Percentiles rank a stretch among this genome's conserved stretches.
phyloP scores from a whole-genome alignment of 2,797 vertebrate genomes.

The Neosilurus mollespiculum region DNA sequence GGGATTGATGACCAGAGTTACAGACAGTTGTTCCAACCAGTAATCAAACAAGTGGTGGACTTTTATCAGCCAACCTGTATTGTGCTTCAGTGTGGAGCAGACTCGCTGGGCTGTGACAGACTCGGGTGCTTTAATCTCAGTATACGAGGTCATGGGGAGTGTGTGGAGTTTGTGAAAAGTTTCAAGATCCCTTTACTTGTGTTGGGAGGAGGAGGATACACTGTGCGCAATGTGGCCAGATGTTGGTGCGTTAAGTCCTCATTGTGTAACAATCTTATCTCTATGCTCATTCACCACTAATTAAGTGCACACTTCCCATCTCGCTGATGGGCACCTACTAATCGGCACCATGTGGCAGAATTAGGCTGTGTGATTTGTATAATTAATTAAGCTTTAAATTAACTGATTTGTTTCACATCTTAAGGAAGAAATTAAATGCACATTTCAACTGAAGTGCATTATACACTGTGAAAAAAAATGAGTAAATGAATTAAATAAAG shows the following conservation, averaged over 20 bases:
- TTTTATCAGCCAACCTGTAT: conserved; percentile 98
- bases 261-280: background rate
- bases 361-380: background rate
- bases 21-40: conserved; percentile 95
- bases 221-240: conserved; percentile 93
- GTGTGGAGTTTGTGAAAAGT: conserved; percentile 96
- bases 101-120: conserved; percentile 94
- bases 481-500: no score
- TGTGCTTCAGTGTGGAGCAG: conserved; percentile 96
- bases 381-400: background rate
- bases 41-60: conserved; percentile 97
- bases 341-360: background rate
- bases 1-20: conserved; percentile 99
- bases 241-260: conserved; percentile 82
- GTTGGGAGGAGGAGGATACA: conserved; percentile 95
- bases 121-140: conserved; percentile 98
- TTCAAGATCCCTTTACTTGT: conserved; percentile 96
- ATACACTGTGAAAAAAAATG: no score
- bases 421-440: background rate
- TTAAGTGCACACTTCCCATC: background rate
- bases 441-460: no score
- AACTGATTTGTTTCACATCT: background rate
- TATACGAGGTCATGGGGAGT: conserved; percentile 96
- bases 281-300: background rate
- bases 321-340: background rate